Conservation (phyloP, 1,140 invertebrate species). For the Meloidogyne exigua region DNA sequence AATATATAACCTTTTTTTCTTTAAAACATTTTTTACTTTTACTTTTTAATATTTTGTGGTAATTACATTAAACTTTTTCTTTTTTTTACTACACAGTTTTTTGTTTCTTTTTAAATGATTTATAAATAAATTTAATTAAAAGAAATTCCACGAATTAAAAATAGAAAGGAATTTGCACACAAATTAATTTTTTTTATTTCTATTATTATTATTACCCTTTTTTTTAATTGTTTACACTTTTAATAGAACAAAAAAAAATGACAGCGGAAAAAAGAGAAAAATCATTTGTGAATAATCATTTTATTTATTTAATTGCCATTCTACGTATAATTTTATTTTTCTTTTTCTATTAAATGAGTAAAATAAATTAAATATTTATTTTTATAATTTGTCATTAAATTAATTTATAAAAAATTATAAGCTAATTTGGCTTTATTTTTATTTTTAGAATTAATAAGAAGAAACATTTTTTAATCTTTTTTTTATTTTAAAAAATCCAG, state of each 20-base stretch:
- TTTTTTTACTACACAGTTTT: not conserved
- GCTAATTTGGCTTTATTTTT: no score
- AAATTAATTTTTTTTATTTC: not conserved
- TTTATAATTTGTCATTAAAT: no score
- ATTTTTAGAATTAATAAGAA: no score
- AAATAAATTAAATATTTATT: no score
- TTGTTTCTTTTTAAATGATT: not conserved
- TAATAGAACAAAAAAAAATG: not conserved
- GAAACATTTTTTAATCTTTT: no score
- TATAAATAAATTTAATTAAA: not conserved
- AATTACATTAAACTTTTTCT: no score
- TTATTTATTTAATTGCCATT: not conserved
- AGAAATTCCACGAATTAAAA: not conserved
- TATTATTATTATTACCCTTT: not conserved
- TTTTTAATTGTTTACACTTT: not conserved
- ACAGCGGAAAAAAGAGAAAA: not conserved
- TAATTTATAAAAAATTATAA: no score
- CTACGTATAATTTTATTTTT: not conserved
- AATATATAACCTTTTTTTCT: no score
- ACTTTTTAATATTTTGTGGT: no score
- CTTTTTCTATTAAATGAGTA: no score
- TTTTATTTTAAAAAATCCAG: no score
- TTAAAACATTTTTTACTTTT: no score
- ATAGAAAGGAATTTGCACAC: not conserved
- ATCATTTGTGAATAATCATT: not conserved